These are phyloP conservation scores for Thamnophis sirtalis DNA, from an alignment of 2,113 vertebrate species.

Conservation along the genomic window DNA sequence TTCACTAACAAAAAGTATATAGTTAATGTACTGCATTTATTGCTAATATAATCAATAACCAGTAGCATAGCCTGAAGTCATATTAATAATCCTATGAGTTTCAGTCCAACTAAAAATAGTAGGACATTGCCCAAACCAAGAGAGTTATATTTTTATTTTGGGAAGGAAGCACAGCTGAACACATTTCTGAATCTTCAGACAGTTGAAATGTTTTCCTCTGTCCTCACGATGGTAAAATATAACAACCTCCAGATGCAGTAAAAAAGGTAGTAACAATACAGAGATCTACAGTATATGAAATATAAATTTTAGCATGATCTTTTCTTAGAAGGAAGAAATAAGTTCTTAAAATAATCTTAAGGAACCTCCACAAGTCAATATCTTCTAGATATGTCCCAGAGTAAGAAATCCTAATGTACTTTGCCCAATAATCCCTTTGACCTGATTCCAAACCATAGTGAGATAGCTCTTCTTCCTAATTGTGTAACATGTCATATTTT, in stretches of 20 bases:
- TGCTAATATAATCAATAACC: background rate
- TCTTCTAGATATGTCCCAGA: background rate
- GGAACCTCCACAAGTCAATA: background rate
- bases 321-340: background rate
- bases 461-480: background rate
- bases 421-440: background rate
- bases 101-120: background rate
- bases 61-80: background rate
- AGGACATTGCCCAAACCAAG: background rate
- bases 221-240: background rate
- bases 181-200: background rate
- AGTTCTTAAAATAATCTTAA: background rate
- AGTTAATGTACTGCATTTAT: background rate
- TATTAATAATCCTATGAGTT: background rate
- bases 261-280: background rate
- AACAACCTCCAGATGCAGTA: background rate
- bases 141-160: background rate
- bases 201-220: background rate
- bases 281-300: background rate
- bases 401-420: background rate
- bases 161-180: background rate
- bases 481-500: background rate
- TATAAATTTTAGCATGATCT: background rate
- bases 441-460: background rate
- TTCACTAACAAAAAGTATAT: background rate